Evolutionary conservation across 2,888 invertebrate genomes (phyloP), one percentile per base, ranked within the genome.

Genomic region (Cenopis cana): DNA sequence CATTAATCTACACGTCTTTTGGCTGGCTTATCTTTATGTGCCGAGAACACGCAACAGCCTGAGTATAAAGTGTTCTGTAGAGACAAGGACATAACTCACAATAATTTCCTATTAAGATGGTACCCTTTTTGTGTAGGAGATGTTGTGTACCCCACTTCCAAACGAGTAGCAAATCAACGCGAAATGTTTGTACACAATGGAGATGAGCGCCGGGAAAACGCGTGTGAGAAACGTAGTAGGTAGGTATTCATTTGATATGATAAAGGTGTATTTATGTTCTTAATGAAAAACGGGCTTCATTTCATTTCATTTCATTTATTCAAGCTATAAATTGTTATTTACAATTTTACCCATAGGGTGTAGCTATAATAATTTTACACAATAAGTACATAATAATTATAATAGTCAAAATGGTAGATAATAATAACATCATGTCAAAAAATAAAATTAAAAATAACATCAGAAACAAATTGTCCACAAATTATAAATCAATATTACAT

Each of bases 11-110:
- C 81, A 84, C 83, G 86, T 83, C 82, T 84, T 85, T 83, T 81
- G 82, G 81, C 77, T 81, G 82, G 86, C 86, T 88, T 88, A 88
- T 87, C 88, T 86, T 86, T 87, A 88, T 87, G 84, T 85, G 79
- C 78, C 74, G 81, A 81, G 81, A 82, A 81, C 88, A 88, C 83
- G 86, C 85, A 82, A 87, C 82, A 82, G 79, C 80, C 80, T 80
- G 80, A 76, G 52, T 20, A 52, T 54, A 38, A 54, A 49, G 29
- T 38, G 18, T 5, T 11, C 5, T 6, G 6, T 24, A 2, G 36
- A 17, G 18, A 52, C 10, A 36, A 54, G 33, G 64, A 14, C 64
- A 20, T 54, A 64, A n/a, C 12, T 1, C 11, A 54, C 38, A 24
- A 54, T 14, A 64, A 54, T 54, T 49, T n/a, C 10, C 17, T 18